Conservation (phyloP, 2,888 invertebrate genomes). For the Pristionchus japonicus region DNA sequence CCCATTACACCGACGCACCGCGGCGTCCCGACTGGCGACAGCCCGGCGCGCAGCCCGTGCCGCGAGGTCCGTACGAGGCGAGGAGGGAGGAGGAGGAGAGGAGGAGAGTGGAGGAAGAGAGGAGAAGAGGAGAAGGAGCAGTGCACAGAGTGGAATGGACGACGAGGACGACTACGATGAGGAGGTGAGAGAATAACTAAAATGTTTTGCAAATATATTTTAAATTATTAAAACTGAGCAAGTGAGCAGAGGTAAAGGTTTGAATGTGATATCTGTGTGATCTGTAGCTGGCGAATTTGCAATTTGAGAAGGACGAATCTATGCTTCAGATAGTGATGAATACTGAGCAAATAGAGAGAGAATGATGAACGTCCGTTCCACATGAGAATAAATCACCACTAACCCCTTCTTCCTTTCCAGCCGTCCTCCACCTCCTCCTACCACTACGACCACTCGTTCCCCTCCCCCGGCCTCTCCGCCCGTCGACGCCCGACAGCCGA, state of each 20-base stretch:
- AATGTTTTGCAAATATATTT: too few species aligned
- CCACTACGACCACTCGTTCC: neutral
- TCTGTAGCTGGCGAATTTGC: too few species aligned
- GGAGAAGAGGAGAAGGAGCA: neutral
- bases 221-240: too few species aligned
- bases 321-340: neutral
- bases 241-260: too few species aligned
- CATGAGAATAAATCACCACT: too few species aligned
- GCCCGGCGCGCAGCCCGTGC: neutral
- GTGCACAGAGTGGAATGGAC: neutral
- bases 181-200: neutral
- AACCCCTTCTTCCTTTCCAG: neutral
- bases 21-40: slow-evolving; percentile 36
- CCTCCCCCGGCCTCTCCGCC: slow-evolving; percentile 35
- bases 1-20: neutral
- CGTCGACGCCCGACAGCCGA: too few species aligned
- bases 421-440: neutral
- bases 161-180: neutral
- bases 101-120: neutral
- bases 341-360: too few species aligned
- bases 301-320: too few species aligned
- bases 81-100: neutral
- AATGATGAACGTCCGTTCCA: too few species aligned
- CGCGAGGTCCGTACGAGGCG: neutral
- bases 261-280: too few species aligned